Conservation (phyloP, 2,888 invertebrate genomes). For the Hoplodrina blanda region DNA sequence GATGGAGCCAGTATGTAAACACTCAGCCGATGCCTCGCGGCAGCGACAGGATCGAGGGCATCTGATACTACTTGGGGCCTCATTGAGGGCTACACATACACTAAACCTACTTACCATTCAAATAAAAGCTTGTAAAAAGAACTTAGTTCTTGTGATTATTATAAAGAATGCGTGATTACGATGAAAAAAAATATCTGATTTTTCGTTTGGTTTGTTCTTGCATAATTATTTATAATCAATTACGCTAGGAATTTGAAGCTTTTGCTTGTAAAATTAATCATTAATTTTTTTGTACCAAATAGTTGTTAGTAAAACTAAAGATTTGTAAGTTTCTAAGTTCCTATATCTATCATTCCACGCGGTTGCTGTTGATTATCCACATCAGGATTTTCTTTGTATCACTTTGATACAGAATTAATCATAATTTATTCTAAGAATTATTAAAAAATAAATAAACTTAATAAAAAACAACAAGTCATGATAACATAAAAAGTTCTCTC, state of each 20-base stretch:
- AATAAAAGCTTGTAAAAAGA: too few relatives aligned
- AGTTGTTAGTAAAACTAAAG: not conserved
- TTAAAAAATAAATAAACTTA: not conserved
- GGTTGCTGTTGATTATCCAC: not conserved
- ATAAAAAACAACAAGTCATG: conserved; percentile 10
- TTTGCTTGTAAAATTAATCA: not conserved
- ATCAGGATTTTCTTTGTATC: conserved; percentile 4
- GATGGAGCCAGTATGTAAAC: too few relatives aligned
- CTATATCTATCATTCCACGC: conserved; percentile 11
- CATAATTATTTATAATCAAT: not conserved
- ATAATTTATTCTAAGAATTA: not conserved
- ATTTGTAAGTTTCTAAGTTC: not conserved
- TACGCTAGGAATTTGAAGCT: conserved; percentile 8
- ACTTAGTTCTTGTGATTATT: not conserved
- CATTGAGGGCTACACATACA: too few relatives aligned
- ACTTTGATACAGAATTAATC: not conserved
- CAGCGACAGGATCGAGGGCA: too few relatives aligned
- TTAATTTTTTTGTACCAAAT: conserved; percentile 10
- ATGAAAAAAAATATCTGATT: not conserved
- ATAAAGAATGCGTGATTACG: not conserved
- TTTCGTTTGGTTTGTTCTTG: not conserved
- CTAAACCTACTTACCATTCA: conserved; percentile 2
- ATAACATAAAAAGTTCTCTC: not conserved
- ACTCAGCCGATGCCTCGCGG: too few relatives aligned
- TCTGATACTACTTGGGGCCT: too few relatives aligned